These are phyloP conservation scores for Upupa epops DNA, from an alignment of 2,113 vertebrate species.

Conservation along the genomic window DNA sequence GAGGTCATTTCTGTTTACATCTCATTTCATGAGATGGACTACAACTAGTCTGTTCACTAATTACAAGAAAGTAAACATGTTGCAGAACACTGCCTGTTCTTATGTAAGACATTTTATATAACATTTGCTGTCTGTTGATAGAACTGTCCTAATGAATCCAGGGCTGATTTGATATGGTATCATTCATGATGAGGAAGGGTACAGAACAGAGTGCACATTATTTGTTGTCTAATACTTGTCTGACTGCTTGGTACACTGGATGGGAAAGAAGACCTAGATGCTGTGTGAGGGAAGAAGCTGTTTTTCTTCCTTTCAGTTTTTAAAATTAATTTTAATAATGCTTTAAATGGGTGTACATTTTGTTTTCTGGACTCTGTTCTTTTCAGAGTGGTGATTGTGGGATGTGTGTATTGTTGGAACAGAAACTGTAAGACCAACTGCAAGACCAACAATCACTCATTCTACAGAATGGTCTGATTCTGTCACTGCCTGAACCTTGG, in stretches of 20 bases:
- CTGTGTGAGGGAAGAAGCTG: background rate
- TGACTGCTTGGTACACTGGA: background rate
- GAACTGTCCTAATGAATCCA: background rate
- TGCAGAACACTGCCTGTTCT: background rate
- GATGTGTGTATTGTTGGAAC: background rate
- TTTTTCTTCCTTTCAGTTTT: background rate
- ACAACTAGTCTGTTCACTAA: slow-evolving; percentile 13
- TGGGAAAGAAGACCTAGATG: background rate
- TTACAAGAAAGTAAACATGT: slow-evolving; percentile 30
- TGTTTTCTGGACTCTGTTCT: background rate
- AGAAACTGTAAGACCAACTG: background rate
- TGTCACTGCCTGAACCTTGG: background rate
- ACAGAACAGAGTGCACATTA: background rate
- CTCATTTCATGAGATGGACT: background rate
- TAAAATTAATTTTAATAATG: background rate
- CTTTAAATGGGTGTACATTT: background rate
- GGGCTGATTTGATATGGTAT: background rate
- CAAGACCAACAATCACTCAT: background rate
- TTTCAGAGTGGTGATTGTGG: background rate
- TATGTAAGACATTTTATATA: background rate
- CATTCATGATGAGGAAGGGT: background rate
- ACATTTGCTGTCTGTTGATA: background rate
- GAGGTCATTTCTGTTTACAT: background rate
- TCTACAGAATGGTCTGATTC: background rate
- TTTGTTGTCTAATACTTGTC: background rate